phyloP scores from a whole-genome alignment of 1,140 invertebrate genomes.

The Polypedilum pembai region DNA sequence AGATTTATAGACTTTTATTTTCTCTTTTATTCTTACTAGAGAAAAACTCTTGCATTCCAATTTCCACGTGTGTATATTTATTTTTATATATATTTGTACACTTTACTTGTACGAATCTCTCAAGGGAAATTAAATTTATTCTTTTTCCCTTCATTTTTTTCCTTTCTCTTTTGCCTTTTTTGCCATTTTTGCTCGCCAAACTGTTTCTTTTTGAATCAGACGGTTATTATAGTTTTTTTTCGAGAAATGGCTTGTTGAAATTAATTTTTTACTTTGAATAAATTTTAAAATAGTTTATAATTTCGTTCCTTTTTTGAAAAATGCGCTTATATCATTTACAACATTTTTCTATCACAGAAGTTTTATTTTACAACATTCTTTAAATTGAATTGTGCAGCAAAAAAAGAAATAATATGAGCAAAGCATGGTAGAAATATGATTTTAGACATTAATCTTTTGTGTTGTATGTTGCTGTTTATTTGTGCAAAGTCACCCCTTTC shows the following conservation, averaged over 20 bases:
- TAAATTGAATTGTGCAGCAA: constrained; percentile 4
- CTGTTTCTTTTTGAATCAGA: not conserved
- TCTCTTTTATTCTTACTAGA: not conserved
- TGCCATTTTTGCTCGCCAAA: not conserved
- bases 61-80: not conserved
- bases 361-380: not conserved
- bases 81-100: not conserved
- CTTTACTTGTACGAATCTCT: not conserved
- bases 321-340: not conserved
- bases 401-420: no score
- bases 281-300: no score
- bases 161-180: not conserved
- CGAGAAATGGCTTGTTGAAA: no score
- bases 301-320: not conserved
- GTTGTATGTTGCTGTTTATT: not conserved
- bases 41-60: constrained; percentile 8
- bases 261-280: no score
- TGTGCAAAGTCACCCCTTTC: not conserved
- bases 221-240: constrained; percentile 11
- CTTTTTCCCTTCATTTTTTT: not conserved
- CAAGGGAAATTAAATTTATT: constrained; percentile 27
- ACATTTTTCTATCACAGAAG: not conserved
- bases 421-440: not conserved
- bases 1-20: constrained; percentile 28
- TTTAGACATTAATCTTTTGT: constrained; percentile 19